Percentiles rank a stretch among this genome's conserved stretches.
Conservation (phyloP, 2,113 vertebrate genomes). For the Phalacrocorax carbo region DNA sequence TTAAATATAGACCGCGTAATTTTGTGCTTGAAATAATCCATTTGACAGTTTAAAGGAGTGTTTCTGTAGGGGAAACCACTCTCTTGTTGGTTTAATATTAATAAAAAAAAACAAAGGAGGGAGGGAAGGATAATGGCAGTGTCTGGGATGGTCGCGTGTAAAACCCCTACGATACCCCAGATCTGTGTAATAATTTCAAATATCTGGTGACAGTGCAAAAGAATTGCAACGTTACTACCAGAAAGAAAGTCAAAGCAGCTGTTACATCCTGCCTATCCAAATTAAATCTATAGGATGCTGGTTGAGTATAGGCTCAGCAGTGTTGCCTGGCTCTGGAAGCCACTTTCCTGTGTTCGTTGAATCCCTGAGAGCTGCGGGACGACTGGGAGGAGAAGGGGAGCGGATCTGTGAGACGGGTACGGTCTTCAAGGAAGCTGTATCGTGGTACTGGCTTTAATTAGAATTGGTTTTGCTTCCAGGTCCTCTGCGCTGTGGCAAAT, state of each 20-base stretch:
- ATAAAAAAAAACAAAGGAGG: background rate
- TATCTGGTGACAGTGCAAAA: background rate
- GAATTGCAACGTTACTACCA: background rate
- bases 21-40: background rate
- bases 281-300: background rate
- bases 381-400: background rate
- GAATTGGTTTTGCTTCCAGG: background rate
- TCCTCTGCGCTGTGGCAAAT: background rate
- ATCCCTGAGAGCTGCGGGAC: accelerated
- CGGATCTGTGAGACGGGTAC: accelerated
- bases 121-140: too few species aligned
- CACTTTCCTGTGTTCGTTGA: accelerated
- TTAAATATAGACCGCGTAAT: background rate
- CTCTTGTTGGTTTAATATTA: background rate
- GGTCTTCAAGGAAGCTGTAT: accelerated
- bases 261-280: too few species aligned
- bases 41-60: background rate
- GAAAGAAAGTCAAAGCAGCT: background rate
- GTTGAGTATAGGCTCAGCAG: background rate
- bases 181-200: background rate
- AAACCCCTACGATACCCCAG: background rate
- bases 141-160: background rate
- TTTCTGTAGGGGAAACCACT: background rate
- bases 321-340: background rate
- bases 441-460: background rate